These are phyloP conservation scores for Caerostris extrusa DNA, from an alignment of 1,140 invertebrate genomes.

Conservation along the genomic window DNA sequence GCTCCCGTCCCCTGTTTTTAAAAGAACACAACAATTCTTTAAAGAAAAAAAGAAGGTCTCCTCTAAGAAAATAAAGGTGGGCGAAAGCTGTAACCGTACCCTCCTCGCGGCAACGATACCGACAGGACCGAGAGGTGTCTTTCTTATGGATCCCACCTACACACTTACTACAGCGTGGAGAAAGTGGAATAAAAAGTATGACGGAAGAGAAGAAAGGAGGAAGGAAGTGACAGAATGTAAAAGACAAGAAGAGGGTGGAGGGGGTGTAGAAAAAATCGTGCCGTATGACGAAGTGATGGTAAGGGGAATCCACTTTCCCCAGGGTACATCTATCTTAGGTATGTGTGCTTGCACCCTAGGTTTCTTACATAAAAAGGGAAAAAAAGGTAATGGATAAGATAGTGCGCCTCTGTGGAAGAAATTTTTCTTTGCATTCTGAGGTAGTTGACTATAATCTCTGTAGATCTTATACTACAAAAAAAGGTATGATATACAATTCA, in stretches of 20 bases:
- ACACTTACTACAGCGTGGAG: conserved; percentile 49
- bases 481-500: too few relatives aligned
- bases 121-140: conserved; percentile 23
- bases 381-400: conserved; percentile 43
- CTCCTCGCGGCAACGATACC: conserved; percentile 45
- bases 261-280: background rate
- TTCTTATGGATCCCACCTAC: conserved; percentile 61
- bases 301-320: conserved; percentile 29
- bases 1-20: background rate
- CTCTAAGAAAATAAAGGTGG: conserved; percentile 31
- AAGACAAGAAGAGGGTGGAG: conserved; percentile 17
- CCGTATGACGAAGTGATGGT: conserved; percentile 28
- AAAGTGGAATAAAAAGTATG: conserved; percentile 44
- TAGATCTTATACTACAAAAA: too few relatives aligned
- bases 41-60: background rate
- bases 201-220: conserved; percentile 41
- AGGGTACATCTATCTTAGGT: conserved; percentile 69
- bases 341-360: conserved; percentile 10
- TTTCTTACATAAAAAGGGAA: conserved; percentile 40
- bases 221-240: conserved; percentile 57
- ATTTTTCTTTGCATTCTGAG: background rate
- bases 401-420: background rate
- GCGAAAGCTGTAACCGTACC: conserved; percentile 30
- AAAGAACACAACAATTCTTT: background rate
- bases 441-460: too few relatives aligned